Evolutionary conservation across 2,888 invertebrate genomes (phyloP), one percentile per base, ranked within the genome.

Genomic region (Crossocerus cetratus): DNA sequence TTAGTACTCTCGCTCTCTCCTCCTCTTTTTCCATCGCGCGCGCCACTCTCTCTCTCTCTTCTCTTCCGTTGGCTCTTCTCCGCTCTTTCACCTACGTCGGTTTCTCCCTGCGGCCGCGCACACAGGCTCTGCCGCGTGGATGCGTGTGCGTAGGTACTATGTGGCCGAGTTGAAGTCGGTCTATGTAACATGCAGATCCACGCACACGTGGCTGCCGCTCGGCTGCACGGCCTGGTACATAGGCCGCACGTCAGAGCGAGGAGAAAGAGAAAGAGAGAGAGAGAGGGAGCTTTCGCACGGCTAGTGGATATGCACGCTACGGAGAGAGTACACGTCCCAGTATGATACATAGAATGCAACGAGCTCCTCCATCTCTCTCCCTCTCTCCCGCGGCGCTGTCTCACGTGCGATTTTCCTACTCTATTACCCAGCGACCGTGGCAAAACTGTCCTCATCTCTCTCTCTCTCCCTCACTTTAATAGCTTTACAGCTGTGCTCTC

Each of bases 401-500:
- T 70, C 67, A 68, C 71, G 61, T 64, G 18, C 58, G 66, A 69
- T 75, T 74, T 74, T 86, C 88, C 77, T 84, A 32, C 32, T 32
- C 32, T 32, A 32, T 32, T 32, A 32, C 32, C 32, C 8, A 11
- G 32, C 32, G 32, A 32, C 32, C 32, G 32, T 32, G 32, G 32
- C 32, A 32, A 32, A 32, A 32, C 49, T 49, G n/a, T 16, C 81
- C 75, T 80, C 81, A 79, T 72, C 72, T n/a, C 62, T 70, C 73
- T 69, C 74, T 74, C 56, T 71, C 80, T 72, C 77, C 81, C 82
- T 82, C 83, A 75, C 83, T 71, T 81, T 86, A 86, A 87, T 86
- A 86, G 86, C 86, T 86, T 86, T 87, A 86, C 87, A 86, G 86
- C 88, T 86, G 86, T 81, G 85, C 71, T 78, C 77, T 76, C 72